Evolutionary conservation across 2,888 invertebrate species (phyloP), one percentile per base, ranked within the genome.

Genomic region (Tyria jacobaeae): DNA sequence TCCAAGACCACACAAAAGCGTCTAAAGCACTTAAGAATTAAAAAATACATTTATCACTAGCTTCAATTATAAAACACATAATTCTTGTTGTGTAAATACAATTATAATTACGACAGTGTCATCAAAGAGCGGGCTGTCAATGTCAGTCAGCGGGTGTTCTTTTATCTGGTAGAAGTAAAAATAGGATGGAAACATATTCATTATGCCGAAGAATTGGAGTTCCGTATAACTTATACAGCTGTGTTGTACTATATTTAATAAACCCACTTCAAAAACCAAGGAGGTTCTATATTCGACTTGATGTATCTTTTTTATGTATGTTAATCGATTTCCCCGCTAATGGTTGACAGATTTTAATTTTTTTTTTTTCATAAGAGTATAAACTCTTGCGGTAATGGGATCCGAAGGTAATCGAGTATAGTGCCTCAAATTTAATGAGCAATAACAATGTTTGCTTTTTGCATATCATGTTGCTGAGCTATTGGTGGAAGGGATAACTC

Each of bases 81-180:
- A 60, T 50, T 60, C 54, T 50, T 55, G 37, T 74, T 73, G 73
- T 73, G 61, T 62, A 72, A 49, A 73, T 62, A 72, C 60, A 55
- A 72, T 73, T 67, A 62, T 35, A 24, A 62, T 62, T 58, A 62
- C 54, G 59, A 41, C 47, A 53, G 52, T 68, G 70, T 60, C 73
- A 64, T 66, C 64, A 66, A 66, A 63, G 61, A 59, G 39, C 55
- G 49, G 39, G 57, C 63, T 64, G 68, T 63, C 65, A 65, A 52
- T 59, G 64, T 66, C 73, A 64, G 57, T 68, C 70, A 61, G 47
- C 53, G 27, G 35, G 4, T 44, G 35, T 56, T 39, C 64, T 63
- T 70, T 68, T 62, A 70, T 44, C 64, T 64, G 50, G 24, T 39
- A 53, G 27, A 31, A 54, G 37, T 57, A 64, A 60, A 71, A 64